Evolutionary conservation across 2,797 vertebrate species (phyloP).

Genomic region (Chaunax sp.): DNA sequence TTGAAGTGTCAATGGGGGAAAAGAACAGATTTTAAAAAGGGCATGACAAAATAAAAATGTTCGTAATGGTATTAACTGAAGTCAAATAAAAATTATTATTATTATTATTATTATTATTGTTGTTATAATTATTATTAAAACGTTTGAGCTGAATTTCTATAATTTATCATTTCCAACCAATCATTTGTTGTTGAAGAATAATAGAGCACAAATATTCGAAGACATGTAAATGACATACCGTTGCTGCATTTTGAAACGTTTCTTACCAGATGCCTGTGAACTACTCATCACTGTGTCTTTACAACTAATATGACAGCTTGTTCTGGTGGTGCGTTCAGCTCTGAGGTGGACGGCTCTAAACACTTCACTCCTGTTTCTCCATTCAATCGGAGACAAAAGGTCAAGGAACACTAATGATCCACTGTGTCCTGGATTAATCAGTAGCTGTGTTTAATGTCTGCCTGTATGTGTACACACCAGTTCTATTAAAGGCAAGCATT

Average conservation of each 20-base stretch:
- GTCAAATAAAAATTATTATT: too few species aligned
- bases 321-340: slow-evolving; percentile 40
- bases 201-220: too few species aligned
- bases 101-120: too few species aligned
- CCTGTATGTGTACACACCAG: slow-evolving; percentile 7
- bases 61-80: too few species aligned
- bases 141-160: too few species aligned
- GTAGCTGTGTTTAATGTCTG: slow-evolving; percentile 54
- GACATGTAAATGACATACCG: neutral
- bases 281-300: slow-evolving; percentile 15
- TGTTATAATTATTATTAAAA: too few species aligned
- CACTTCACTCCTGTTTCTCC: slow-evolving; percentile 31
- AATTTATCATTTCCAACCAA: too few species aligned
- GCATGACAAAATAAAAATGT: too few species aligned
- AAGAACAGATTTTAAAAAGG: too few species aligned
- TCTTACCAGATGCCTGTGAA: slow-evolving; percentile 33
- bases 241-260: neutral
- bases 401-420: slow-evolving; percentile 57
- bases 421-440: slow-evolving; percentile 66
- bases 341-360: slow-evolving; percentile 27
- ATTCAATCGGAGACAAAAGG: slow-evolving; percentile 71
- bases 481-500: slow-evolving; percentile 52
- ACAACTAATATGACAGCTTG: slow-evolving; percentile 42
- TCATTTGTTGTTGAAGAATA: too few species aligned
- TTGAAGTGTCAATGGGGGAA: too few species aligned